Conservation (phyloP, 2,888 invertebrate species). For the Dendrolimus pini region DNA sequence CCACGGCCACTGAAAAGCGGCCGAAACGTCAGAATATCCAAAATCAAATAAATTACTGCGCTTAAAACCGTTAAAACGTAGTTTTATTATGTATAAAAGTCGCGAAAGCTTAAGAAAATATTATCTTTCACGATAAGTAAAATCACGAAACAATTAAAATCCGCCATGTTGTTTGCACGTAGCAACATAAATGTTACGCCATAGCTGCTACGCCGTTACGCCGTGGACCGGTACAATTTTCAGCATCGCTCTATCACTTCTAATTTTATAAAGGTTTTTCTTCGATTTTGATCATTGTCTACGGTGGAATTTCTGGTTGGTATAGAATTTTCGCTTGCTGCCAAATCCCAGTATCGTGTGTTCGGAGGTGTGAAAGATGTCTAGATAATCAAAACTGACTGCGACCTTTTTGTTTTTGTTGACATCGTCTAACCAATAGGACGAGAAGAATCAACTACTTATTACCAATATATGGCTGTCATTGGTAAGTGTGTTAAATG, state of each 20-base stretch:
- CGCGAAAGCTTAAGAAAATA: too few relatives aligned
- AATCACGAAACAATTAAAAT: too few relatives aligned
- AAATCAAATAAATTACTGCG: too few relatives aligned
- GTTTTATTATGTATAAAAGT: too few relatives aligned
- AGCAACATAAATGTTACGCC: too few relatives aligned
- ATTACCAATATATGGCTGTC: constrained; percentile 97
- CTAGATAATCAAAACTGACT: constrained; percentile 71
- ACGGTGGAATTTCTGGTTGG: not conserved
- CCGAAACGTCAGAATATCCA: too few relatives aligned
- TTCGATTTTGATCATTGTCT: not conserved
- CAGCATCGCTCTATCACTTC: not conserved
- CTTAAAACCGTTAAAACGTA: too few relatives aligned
- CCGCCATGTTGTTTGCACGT: too few relatives aligned
- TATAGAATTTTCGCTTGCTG: constrained; percentile 37
- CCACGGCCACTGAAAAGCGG: too few relatives aligned
- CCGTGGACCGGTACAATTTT: too few relatives aligned
- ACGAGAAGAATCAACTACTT: constrained; percentile 97
- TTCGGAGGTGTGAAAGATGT: constrained; percentile 57
- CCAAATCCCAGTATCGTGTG: constrained; percentile 49
- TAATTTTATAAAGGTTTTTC: not conserved
- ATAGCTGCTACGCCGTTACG: too few relatives aligned
- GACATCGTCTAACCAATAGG: constrained; percentile 85
- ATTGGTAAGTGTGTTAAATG: constrained; percentile 88
- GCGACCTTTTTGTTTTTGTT: constrained; percentile 82
- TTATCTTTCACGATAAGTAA: too few relatives aligned